Conservation (phyloP, 2,888 invertebrate species). For the Eristalinus aeneus region DNA sequence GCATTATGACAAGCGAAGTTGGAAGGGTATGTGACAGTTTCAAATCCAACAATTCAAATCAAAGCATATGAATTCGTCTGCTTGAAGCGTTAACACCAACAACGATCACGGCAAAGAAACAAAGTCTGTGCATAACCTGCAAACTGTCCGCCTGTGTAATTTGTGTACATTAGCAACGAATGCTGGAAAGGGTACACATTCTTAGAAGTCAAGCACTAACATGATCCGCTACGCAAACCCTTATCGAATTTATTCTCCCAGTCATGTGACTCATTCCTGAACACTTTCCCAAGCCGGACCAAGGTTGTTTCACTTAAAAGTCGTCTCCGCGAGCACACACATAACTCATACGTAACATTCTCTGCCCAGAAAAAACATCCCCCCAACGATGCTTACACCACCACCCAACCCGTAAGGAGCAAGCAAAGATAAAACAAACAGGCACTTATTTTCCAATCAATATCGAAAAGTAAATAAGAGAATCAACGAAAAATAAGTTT, state of each 20-base stretch:
- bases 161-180: no score
- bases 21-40: no score
- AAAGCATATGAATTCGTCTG: no score
- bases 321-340: not conserved
- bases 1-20: no score
- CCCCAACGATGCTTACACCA: not conserved
- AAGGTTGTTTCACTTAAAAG: not conserved
- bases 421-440: not conserved
- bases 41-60: no score
- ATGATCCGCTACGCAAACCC: not conserved
- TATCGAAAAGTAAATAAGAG: not conserved
- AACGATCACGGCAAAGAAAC: no score
- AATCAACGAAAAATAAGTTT: conserved; percentile 2
- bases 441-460: conserved; percentile 18
- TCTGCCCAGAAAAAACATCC: not conserved
- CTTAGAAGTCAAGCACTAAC: no score
- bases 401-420: not conserved
- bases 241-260: no score
- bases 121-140: no score
- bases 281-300: not conserved
- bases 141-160: no score
- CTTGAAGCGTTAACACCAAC: no score
- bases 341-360: not conserved
- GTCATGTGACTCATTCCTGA: not conserved
- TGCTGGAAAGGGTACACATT: no score